Evolutionary conservation across 2,888 invertebrate genomes (phyloP), one percentile per base, ranked within the genome.

Genomic region (Beris chalybata): DNA sequence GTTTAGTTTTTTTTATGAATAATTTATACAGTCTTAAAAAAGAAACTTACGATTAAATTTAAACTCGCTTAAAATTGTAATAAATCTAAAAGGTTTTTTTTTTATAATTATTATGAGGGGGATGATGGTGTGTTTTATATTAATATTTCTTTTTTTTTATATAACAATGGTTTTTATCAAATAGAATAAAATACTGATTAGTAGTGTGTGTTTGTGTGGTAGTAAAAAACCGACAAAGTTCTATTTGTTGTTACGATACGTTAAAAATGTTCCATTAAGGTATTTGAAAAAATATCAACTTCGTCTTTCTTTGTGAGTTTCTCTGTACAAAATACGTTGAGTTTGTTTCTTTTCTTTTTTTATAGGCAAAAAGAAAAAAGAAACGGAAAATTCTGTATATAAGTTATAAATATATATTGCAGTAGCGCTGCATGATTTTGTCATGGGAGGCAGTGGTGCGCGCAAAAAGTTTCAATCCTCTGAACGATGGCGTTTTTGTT

Each of bases 151-250:
- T n/a, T 48, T n/a, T 48, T 22, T 22, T 22, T 47, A 47, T 47
- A 13, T 12, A 53, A 53, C 53, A 53, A 31, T 53, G 29, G 31
- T 53, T 53, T 53, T 31, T 31, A 31, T 12, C 30, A 43, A 38
- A 38, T 61, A 61, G 32, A 52, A 12, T 61, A 61, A 52, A 61
- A 61, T 61, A 61, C 61, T 61, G 61, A 61, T 61, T 61, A 61
- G 61, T 61, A 61, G 38, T 11, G 29, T 50, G 13, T 59, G n/a
- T 43, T 5, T 59, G 38, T 32, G 32, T 32, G 48, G 32, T 59
- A 56, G 38, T 11, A 52, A 30, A 53, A 53, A 53, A 53, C 53
- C 31, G 29, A 4, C n/a, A n/a, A 15, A 50, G 11, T 9, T 50
- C 29, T 50, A 4, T 15, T 15, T 50, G 4, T 31, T 30, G n/a